phyloP scores from a whole-genome alignment of 2,113 vertebrate species.

The Rhipidura dahli region DNA sequence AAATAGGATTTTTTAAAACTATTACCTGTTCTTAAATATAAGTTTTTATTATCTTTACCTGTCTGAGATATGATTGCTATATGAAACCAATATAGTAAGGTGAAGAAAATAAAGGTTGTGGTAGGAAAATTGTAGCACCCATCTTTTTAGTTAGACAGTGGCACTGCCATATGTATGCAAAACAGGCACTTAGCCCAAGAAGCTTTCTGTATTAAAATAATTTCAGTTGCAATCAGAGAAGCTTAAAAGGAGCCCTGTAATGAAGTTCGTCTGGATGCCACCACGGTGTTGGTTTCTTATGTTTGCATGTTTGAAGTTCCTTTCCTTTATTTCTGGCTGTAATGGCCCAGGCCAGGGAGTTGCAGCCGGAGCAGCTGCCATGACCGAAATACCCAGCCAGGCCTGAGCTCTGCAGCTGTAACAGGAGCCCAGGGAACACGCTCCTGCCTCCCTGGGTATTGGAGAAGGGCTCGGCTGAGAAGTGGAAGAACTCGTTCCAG shows the following conservation, averaged over 20 bases:
- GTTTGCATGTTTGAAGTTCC: conserved; percentile 1
- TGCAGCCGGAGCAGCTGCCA: neutral
- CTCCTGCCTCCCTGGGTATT: neutral
- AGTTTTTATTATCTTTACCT: neutral
- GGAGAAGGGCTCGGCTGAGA: neutral
- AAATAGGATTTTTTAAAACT: neutral
- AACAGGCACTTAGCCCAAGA: neutral
- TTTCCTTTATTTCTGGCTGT: neutral
- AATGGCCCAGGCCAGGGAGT: neutral
- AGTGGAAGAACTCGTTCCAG: conserved; percentile 5
- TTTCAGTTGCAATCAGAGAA: neutral
- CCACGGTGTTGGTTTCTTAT: neutral
- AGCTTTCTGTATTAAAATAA: neutral
- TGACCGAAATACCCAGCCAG: neutral
- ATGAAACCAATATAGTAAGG: neutral
- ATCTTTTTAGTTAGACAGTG: neutral
- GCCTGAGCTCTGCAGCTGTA: neutral
- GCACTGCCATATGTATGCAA: neutral
- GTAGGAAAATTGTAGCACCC: neutral
- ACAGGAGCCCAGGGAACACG: neutral
- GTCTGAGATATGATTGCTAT: neutral
- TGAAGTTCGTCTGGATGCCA: conserved; percentile 4
- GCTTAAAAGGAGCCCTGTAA: neutral
- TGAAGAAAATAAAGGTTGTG: neutral
- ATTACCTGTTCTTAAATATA: neutral